phyloP scores from a whole-genome alignment of 2,113 vertebrate species.

The Pogona vitticeps region DNA sequence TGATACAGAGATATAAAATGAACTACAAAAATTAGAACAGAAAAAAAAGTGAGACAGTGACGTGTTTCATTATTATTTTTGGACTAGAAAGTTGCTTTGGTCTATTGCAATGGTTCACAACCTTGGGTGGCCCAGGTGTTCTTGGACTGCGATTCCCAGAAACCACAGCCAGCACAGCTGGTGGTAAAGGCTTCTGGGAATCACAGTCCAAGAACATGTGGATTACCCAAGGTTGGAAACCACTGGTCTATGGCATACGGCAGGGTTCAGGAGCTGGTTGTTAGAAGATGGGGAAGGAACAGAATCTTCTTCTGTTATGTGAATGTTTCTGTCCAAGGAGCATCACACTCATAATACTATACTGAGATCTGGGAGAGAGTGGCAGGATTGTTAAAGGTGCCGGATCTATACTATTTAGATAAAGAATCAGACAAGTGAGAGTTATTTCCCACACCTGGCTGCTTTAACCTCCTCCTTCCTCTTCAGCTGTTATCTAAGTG shows the following conservation, averaged over 20 bases:
- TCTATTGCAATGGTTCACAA: neutral
- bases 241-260: neutral
- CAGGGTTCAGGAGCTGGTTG: neutral
- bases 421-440: neutral
- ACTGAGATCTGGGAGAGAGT: neutral
- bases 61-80: neutral
- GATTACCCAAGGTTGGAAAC: too few species aligned
- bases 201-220: too few species aligned
- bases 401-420: neutral
- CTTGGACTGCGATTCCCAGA: too few species aligned
- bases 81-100: neutral
- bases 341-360: neutral
- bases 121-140: too few species aligned
- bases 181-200: too few species aligned
- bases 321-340: neutral
- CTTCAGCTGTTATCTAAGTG: neutral
- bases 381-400: neutral
- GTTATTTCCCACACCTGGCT: neutral
- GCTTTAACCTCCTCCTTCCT: neutral
- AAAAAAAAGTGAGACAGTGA: too few species aligned
- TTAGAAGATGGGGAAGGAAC: neutral
- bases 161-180: too few species aligned
- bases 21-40: too few species aligned
- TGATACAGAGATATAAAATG: too few species aligned
- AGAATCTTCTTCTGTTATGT: neutral